These are phyloP conservation scores for Drosophila tsacasi DNA, from an alignment of 1,140 invertebrate genomes.

Conservation along the genomic window DNA sequence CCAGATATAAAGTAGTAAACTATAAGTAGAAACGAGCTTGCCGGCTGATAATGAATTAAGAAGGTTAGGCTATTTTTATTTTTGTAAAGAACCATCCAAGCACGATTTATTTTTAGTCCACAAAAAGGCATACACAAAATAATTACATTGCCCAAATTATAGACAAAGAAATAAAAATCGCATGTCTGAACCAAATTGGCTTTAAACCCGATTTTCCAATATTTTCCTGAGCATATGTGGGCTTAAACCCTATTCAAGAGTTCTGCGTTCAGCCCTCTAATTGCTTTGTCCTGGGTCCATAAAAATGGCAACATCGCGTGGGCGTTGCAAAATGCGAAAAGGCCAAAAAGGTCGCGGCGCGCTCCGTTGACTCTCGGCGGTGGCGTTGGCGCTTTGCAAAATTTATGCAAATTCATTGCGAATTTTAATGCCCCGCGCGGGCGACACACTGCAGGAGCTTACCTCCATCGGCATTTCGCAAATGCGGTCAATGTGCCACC, in stretches of 20 bases:
- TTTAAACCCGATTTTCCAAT: constrained; percentile 43
- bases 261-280: constrained; percentile 45
- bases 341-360: constrained; percentile 29
- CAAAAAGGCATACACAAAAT: neutral
- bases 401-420: constrained; percentile 81
- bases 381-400: constrained; percentile 30
- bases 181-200: neutral
- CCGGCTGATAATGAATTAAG: neutral
- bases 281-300: constrained; percentile 22
- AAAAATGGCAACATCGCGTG: constrained; percentile 34
- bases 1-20: neutral
- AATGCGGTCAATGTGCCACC: constrained; percentile 76
- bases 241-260: constrained; percentile 19
- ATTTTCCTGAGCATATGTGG: constrained; percentile 46
- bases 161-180: neutral
- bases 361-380: constrained; percentile 6
- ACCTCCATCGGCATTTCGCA: constrained; percentile 39
- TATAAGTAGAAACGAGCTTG: constrained; percentile 1
- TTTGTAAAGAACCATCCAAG: neutral
- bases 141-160: neutral
- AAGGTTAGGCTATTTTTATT: neutral
- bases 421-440: constrained; percentile 64
- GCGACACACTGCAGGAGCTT: constrained; percentile 17
- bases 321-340: constrained; percentile 38
- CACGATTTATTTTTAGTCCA: neutral